A percentile compares a stretch with the other conserved stretches of the same genome.
Conservation (phyloP, 2,797 vertebrate species). For the Lithobates pipiens region DNA sequence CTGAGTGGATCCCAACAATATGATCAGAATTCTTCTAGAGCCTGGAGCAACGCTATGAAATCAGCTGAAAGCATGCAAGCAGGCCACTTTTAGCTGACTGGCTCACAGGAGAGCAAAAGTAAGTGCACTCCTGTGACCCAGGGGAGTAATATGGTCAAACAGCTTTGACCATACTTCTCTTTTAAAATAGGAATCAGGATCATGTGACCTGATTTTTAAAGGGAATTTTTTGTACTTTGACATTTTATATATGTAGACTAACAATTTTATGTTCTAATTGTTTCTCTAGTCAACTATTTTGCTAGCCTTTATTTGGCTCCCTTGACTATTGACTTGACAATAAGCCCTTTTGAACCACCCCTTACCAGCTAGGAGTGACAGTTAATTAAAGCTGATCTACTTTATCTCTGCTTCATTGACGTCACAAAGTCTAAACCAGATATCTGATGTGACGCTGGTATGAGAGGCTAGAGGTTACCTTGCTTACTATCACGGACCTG, state of each 20-base stretch:
- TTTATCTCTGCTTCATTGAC: constrained; percentile 14
- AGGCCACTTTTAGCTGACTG: too few species aligned
- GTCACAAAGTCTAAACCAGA: constrained; percentile 31
- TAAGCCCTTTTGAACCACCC: not conserved
- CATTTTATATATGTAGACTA: not conserved
- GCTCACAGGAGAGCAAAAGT: too few species aligned
- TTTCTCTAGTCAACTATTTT: not conserved
- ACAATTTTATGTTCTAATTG: not conserved
- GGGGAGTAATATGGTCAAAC: too few species aligned
- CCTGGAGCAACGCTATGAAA: too few species aligned
- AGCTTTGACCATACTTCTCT: too few species aligned
- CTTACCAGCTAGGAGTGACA: not conserved
- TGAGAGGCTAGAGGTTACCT: constrained; percentile 20
- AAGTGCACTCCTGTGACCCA: too few species aligned
- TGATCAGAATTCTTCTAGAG: too few species aligned
- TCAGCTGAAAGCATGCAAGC: too few species aligned
- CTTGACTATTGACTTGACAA: not conserved
- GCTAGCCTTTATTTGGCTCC: too few species aligned
- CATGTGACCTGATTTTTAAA: too few species aligned
- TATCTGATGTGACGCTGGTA: not conserved
- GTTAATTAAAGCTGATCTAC: constrained; percentile 19
- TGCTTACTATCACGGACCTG: not conserved
- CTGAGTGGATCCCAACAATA: too few species aligned
- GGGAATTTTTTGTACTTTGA: not conserved
- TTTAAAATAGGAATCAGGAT: not conserved